phyloP scores from a whole-genome alignment of 2,113 vertebrate genomes.

The Sebastes fasciatus region DNA sequence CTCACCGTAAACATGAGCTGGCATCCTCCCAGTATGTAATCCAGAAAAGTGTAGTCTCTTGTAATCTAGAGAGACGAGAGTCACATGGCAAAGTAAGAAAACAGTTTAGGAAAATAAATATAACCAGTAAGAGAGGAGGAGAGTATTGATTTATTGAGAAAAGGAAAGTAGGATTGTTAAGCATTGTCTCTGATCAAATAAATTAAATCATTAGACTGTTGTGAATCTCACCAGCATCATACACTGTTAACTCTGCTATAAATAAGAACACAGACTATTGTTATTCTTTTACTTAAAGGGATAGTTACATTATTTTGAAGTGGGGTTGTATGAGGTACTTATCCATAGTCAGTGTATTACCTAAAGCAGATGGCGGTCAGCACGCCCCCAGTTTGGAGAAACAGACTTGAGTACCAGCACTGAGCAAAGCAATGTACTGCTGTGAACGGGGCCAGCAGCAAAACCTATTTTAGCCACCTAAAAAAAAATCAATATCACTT shows the following conservation, averaged over 20 bases:
- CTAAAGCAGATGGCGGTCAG: no score
- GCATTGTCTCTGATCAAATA: neutral
- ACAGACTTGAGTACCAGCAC: no score
- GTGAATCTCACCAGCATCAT: neutral
- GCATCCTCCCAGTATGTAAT: conserved; percentile 98
- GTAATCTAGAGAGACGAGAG: conserved; percentile 86
- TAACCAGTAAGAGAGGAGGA: neutral
- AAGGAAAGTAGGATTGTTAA: neutral
- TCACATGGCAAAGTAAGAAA: conserved; percentile 1
- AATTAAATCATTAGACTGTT: neutral
- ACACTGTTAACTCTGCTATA: neutral
- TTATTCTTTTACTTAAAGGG: neutral
- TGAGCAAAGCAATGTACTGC: no score
- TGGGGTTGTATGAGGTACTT: neutral
- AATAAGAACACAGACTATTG: neutral
- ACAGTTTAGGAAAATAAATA: neutral
- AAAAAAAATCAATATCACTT: no score
- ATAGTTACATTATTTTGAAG: neutral
- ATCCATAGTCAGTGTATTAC: no score
- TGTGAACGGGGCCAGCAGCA: no score
- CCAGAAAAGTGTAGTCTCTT: conserved; percentile 96
- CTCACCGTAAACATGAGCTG: conserved; percentile 99
- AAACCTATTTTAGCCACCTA: no score
- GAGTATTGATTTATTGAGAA: neutral
- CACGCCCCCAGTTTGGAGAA: no score